These are phyloP conservation scores for Trichopoda pennipes DNA, from an alignment of 2,888 invertebrate species.

Conservation along the genomic window DNA sequence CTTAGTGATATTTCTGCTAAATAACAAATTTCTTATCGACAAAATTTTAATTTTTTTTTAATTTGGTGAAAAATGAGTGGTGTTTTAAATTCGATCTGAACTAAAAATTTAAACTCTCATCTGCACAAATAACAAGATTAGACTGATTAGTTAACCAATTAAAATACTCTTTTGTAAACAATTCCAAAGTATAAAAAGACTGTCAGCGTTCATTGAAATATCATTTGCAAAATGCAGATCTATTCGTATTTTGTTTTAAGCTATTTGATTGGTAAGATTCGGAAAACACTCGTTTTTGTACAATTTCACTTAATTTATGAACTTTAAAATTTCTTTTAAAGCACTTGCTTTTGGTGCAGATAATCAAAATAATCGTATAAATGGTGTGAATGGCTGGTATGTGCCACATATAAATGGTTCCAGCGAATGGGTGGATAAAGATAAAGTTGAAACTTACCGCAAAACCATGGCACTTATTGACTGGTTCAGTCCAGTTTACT, in stretches of 20 bases:
- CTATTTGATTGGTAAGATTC: slow-evolving; percentile 45
- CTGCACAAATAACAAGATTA: too few relatives aligned
- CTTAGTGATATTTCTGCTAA: too few relatives aligned
- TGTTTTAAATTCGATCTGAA: too few relatives aligned
- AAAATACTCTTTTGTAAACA: not conserved
- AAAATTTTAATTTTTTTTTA: too few relatives aligned
- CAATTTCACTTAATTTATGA: not conserved
- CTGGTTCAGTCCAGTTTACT: slow-evolving; percentile 58
- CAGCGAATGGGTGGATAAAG: slow-evolving; percentile 59
- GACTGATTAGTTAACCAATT: too few relatives aligned
- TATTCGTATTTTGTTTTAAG: slow-evolving; percentile 31
- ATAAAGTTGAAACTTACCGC: slow-evolving; percentile 8
- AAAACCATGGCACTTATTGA: not conserved
- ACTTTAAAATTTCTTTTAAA: not conserved
- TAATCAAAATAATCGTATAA: slow-evolving; percentile 50
- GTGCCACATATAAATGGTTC: slow-evolving; percentile 64
- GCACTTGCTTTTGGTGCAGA: slow-evolving; percentile 12
- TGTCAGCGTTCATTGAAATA: not conserved
- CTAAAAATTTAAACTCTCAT: too few relatives aligned
- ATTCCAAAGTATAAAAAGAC: not conserved
- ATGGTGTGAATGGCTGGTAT: slow-evolving; percentile 70
- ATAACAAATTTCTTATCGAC: too few relatives aligned
- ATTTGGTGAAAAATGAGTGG: too few relatives aligned
- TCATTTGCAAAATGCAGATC: slow-evolving; percentile 36
- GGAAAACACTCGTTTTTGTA: not conserved